Percentiles rank a stretch among this genome's conserved stretches.
phyloP scores from a whole-genome alignment of 2,888 invertebrate species.

The Aphidius colemani region DNA sequence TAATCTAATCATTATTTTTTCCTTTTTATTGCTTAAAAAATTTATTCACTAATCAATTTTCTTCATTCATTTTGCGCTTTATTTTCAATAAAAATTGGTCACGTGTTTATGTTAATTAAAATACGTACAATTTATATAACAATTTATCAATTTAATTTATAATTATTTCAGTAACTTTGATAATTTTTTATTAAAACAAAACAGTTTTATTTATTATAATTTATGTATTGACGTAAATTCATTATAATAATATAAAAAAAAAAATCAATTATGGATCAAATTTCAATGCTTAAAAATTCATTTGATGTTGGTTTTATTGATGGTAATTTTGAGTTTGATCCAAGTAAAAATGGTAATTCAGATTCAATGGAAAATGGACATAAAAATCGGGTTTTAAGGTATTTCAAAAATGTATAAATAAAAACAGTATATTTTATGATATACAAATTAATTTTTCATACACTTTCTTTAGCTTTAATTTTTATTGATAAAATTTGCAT shows the following conservation, averaged over 20 bases:
- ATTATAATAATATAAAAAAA: not conserved
- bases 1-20: not conserved
- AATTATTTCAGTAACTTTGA: no score
- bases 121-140: no score
- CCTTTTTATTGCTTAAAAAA: not conserved
- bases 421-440: not conserved
- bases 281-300: constrained; percentile 43
- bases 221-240: not conserved
- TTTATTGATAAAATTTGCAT: not conserved
- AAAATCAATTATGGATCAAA: constrained; percentile 42
- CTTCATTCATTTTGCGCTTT: no score
- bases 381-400: constrained; percentile 52
- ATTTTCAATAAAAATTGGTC: no score
- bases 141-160: no score
- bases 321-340: constrained; percentile 38
- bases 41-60: no score
- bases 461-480: no score
- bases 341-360: constrained; percentile 37
- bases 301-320: constrained; percentile 37
- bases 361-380: constrained; percentile 38
- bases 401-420: constrained; percentile 26
- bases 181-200: not conserved
- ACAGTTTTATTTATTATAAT: not conserved
- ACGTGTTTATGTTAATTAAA: not conserved
- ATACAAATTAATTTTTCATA: not conserved